Evolutionary conservation across 2,113 vertebrate genomes (phyloP).

Genomic region (Proterorhinus semilunaris): DNA sequence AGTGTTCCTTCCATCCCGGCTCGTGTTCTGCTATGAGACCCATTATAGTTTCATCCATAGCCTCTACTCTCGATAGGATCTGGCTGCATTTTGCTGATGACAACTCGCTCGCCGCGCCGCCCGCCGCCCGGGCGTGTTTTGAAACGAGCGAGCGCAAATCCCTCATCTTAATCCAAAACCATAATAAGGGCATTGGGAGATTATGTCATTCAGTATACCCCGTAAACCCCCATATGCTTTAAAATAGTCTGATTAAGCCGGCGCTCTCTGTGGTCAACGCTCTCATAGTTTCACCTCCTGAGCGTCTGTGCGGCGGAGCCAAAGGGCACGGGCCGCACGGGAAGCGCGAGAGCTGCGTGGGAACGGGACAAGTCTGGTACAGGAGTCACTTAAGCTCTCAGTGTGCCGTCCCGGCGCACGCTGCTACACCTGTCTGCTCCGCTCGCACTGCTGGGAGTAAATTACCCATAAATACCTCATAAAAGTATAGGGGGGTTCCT

Average conservation of each 20-base stretch:
- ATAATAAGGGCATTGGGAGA: conserved; percentile 9
- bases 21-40: too few species aligned
- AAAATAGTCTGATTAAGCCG: not conserved
- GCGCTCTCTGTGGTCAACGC: not conserved
- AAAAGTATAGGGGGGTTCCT: not conserved
- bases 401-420: not conserved
- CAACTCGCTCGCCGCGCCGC: not conserved
- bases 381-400: not conserved
- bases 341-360: not conserved
- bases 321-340: not conserved
- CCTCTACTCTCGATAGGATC: not conserved
- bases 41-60: not conserved
- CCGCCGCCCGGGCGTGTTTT: not conserved
- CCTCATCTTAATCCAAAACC: not conserved
- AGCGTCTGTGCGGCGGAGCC: not conserved
- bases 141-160: not conserved
- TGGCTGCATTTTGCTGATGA: not conserved
- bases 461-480: not conserved
- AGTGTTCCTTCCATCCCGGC: not conserved
- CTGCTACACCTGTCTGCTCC: conserved; percentile 1
- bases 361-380: not conserved
- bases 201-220: not conserved
- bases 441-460: not conserved
- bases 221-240: conserved; percentile 1
- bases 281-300: not conserved